Evolutionary conservation across 2,113 vertebrate genomes (phyloP), one percentile per base, ranked within the genome.

Genomic region (Chrysemys picta): DNA sequence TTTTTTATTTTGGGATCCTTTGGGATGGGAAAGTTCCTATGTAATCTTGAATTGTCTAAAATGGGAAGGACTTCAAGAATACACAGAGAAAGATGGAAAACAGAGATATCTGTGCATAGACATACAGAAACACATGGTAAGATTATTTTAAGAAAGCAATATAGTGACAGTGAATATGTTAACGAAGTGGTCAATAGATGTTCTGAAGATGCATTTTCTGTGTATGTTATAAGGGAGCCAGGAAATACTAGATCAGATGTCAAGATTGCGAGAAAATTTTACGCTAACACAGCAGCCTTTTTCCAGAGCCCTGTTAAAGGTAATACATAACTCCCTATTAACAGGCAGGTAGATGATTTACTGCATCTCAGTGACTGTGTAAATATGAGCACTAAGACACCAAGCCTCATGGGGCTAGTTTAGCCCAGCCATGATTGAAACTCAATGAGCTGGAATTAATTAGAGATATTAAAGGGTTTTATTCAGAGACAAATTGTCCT

Each of bases 291-390:
- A 38, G 45, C 17, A 47, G 38, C 49, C 75, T 84, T 52, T 87
- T 87, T 75, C 50, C 14, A 82, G 72, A 87, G 87, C 69, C 86
- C 88, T 81, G 80, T 76, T 45, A 19, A 2, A 93, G 94, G 75
- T 93, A 96, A 96, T 91, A 56, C 65, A 78, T 95, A 93, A 95
- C 82, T 53, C 81, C 76, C 90, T 94, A 31, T 93, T 87, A 97
- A 75, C 85, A 79, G 93, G 89, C 94, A 97, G 95, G 97, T 97
- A 93, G 96, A 97, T 98, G 95, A 98, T 98, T 98, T 97, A 97
- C 97, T 85, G 95, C 59, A 24, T 91, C n/a, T 87, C 97, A 89
- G 57, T 76, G 80, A 84, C 96, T 96, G 95, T 97, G 97, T 93
- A 97, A 98, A 98, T 81, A 98, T 0, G 52, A 96, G 90, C 80